These are phyloP conservation scores for Thymallus thymallus DNA, from an alignment of 2,113 vertebrate species.

Conservation along the genomic window DNA sequence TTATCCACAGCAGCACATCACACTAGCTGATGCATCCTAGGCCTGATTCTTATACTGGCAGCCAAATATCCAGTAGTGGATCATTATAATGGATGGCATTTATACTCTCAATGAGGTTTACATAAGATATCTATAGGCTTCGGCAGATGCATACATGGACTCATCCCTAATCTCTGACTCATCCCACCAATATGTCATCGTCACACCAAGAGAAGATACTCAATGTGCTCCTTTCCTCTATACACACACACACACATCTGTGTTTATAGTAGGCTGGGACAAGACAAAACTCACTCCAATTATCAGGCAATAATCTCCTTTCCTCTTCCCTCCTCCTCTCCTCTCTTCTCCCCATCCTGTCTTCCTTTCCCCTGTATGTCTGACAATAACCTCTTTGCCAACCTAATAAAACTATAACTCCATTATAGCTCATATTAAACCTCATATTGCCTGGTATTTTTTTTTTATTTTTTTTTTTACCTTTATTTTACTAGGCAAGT, in stretches of 20 bases:
- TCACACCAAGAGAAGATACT: too few species aligned
- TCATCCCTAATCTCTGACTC: not conserved
- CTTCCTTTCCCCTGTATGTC: not conserved
- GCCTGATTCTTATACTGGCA: conserved; percentile 20
- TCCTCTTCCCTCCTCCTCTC: not conserved
- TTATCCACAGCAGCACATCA: not conserved
- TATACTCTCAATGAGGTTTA: conserved; percentile 12
- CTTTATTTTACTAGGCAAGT: too few species aligned
- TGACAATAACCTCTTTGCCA: not conserved
- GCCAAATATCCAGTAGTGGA: conserved; percentile 8
- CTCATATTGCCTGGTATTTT: conserved; percentile 30
- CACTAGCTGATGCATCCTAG: conserved; percentile 18
- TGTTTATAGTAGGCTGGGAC: not conserved
- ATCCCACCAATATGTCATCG: too few species aligned
- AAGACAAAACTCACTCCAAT: too few species aligned
- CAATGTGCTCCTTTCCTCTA: too few species aligned
- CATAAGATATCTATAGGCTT: not conserved
- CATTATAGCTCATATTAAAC: conserved; percentile 44
- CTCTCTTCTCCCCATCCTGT: not conserved
- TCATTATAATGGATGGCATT: conserved; percentile 25
- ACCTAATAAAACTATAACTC: conserved; percentile 34
- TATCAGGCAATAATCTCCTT: not conserved
- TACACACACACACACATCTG: not conserved
- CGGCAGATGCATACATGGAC: not conserved
- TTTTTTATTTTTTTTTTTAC: too few species aligned